Evolutionary conservation across 2,797 vertebrate genomes (phyloP).

Genomic region (Eupleurogrammus muticus): DNA sequence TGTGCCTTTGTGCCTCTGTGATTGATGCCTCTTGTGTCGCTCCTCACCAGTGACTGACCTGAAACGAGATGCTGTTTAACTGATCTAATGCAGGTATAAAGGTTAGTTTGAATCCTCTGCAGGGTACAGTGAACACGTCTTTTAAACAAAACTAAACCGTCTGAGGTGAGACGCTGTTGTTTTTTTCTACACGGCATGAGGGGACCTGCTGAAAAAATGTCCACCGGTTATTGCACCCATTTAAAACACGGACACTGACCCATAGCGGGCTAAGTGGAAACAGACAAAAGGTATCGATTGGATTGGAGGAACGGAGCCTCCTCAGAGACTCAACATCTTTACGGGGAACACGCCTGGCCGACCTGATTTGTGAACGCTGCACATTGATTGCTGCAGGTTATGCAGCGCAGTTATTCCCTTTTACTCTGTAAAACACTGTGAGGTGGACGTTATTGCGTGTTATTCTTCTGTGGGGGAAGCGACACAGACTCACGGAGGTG

Average conservation of each 20-base stretch:
- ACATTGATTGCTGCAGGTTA: conserved; percentile 44
- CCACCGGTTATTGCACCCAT: conserved; percentile 45
- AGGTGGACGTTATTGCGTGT: neutral
- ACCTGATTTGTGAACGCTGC: conserved; percentile 40
- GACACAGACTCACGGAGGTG: neutral
- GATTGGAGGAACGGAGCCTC: conserved; percentile 42
- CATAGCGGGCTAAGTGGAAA: conserved; percentile 46
- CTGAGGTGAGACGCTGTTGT: conserved; percentile 15
- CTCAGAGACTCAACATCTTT: conserved; percentile 47
- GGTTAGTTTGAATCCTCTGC: neutral
- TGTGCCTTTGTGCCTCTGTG: neutral
- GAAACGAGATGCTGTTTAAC: neutral
- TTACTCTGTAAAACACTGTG: conserved; percentile 14
- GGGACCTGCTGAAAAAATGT: conserved; percentile 17
- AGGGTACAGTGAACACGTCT: neutral
- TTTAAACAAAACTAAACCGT: conserved; percentile 27
- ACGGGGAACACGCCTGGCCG: conserved; percentile 38
- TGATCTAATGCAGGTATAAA: conserved; percentile 1
- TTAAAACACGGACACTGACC: conserved; percentile 49
- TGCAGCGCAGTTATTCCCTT: conserved; percentile 4
- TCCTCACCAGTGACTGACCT: neutral
- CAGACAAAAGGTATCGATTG: conserved; percentile 61
- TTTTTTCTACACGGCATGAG: conserved; percentile 21
- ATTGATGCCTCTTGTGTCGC: neutral
- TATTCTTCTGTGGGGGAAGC: neutral